These are phyloP conservation scores for Bufo gargarizans DNA, from an alignment of 2,113 vertebrate genomes.

Conservation along the genomic window DNA sequence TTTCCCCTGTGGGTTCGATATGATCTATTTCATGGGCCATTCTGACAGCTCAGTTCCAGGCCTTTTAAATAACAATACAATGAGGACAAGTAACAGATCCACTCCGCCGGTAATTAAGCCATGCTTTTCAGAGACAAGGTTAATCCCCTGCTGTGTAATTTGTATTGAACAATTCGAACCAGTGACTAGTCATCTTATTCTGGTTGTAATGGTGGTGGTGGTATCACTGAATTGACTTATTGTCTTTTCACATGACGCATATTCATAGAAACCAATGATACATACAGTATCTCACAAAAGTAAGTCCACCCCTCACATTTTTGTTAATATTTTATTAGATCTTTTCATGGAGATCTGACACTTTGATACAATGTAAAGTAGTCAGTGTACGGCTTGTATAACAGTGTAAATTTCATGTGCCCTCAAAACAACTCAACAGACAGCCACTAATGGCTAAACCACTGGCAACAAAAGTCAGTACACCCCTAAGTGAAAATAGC, in stretches of 20 bases:
- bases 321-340: no score
- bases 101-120: neutral
- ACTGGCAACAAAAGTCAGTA: no score
- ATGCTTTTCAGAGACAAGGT: neutral
- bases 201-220: no score
- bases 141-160: neutral
- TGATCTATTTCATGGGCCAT: slow-evolving; percentile 33
- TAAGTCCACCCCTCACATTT: no score
- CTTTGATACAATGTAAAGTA: no score
- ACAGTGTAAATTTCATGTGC: no score
- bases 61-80: slow-evolving; percentile 41
- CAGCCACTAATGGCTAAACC: no score
- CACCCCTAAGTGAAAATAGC: no score
- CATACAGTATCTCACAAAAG: no score
- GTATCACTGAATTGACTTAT: neutral
- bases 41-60: slow-evolving; percentile 15
- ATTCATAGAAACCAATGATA: neutral
- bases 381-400: no score
- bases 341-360: no score
- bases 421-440: no score
- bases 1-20: slow-evolving; percentile 29
- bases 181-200: neutral
- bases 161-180: neutral
- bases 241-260: neutral
- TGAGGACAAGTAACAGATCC: neutral